These are phyloP conservation scores for Lasaia peninsularis DNA, from an alignment of 1,140 invertebrate genomes.

Conservation along the genomic window DNA sequence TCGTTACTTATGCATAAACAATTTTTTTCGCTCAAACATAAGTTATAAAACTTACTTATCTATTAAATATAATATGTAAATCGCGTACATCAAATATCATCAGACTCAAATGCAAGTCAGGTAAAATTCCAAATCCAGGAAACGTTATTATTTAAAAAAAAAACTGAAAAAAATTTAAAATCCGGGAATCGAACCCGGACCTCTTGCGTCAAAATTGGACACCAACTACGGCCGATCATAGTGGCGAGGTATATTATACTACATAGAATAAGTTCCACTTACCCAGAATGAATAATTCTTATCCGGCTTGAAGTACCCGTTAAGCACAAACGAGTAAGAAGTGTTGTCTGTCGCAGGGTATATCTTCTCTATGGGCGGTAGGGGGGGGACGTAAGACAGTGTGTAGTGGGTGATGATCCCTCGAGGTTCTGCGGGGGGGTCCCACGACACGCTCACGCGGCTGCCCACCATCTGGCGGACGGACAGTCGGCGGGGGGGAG, in stretches of 20 bases:
- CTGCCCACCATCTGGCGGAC: conserved; percentile 81
- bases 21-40: too few relatives aligned
- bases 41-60: too few relatives aligned
- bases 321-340: conserved; percentile 72
- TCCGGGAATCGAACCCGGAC: too few relatives aligned
- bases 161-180: too few relatives aligned
- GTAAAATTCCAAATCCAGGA: too few relatives aligned
- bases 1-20: too few relatives aligned
- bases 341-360: conserved; percentile 53
- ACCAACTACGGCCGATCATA: too few relatives aligned
- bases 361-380: conserved; percentile 55
- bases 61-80: too few relatives aligned
- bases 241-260: background rate
- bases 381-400: conserved; percentile 79
- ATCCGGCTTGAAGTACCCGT: conserved; percentile 80
- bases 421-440: conserved; percentile 79
- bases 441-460: conserved; percentile 83
- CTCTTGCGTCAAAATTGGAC: too few relatives aligned
- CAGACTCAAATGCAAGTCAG: too few relatives aligned
- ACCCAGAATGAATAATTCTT: conserved; percentile 87
- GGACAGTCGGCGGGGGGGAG: conserved; percentile 80
- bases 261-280: conserved; percentile 32
- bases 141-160: too few relatives aligned
- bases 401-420: conserved; percentile 82
- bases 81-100: too few relatives aligned